Evolutionary conservation across 2,888 invertebrate species (phyloP), one percentile per base, ranked within the genome.

Genomic region (Parelbella ahira): DNA sequence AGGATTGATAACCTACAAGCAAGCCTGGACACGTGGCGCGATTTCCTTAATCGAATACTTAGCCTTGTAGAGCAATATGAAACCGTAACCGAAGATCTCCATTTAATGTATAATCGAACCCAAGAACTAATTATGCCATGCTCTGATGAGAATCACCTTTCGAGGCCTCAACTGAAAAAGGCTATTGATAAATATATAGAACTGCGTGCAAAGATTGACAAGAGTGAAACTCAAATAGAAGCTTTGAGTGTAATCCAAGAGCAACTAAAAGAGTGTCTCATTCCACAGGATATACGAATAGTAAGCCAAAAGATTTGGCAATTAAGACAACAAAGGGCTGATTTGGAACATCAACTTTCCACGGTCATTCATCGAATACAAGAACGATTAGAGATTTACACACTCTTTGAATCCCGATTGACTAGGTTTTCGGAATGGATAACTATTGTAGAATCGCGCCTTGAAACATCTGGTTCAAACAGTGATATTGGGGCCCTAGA

Each of bases 221-320:
- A 87, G 44, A 81, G 91, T 30, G 89, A 89, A 25, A 87, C 86
- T 15, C 91, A 92, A 39, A 80, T 95, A 11, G 94, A 95, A 67
- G 87, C 90, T 18, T 80, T 95, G 0, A 92, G 91, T 25, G 91
- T 93, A 0, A 91, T 91, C 15, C 93, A 94, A 56, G 95, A 96
- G 68, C 93, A 95, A 70, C 81, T 97, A 1, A 94, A 95, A 58
- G 95, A 96, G 65, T 94, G 94, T 56, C 88, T 96, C 2, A 94
- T 94, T 68, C 94, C 95, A 0, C 91, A 92, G 29, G 96, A 97
- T 62, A 93, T 95, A 75, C 93, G 95, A 66, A 87, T 92, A 6
- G 90, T 96, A 30, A 92, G 92, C 53, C 96, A 96, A 66, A 90
- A 91, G 51, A 89, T 93, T 48, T 93, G 94, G 91, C 89, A 95